Evolutionary conservation across 1,140 invertebrate genomes (phyloP).

Genomic region (Nixonia krombeini): DNA sequence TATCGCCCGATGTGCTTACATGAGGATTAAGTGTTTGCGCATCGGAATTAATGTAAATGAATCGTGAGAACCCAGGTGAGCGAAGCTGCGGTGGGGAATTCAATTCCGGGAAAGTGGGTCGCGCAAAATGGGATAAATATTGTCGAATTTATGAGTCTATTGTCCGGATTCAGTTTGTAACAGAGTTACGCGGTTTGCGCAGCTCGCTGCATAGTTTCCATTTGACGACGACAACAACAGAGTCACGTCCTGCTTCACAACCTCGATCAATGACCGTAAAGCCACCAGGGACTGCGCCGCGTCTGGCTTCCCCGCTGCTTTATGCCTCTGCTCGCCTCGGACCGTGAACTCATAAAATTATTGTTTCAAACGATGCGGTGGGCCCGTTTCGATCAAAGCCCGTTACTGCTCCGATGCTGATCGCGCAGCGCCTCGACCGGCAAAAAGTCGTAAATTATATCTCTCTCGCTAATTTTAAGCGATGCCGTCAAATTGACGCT

Average conservation of each 20-base stretch:
- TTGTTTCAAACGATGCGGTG: conserved; percentile 30
- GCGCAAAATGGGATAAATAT: conserved; percentile 26
- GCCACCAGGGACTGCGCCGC: conserved; percentile 41
- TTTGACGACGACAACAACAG: conserved; percentile 40
- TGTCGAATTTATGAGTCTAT: conserved; percentile 34
- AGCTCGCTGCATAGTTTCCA: conserved; percentile 26
- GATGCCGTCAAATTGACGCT: too few relatives aligned
- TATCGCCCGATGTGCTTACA: too few relatives aligned
- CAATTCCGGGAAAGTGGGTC: neutral
- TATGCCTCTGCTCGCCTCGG: conserved; percentile 39
- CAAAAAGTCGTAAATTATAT: neutral
- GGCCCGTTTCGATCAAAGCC: conserved; percentile 20
- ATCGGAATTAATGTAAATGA: too few relatives aligned
- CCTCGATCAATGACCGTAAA: conserved; percentile 51
- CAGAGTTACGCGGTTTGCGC: conserved; percentile 37
- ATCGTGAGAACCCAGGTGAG: too few relatives aligned
- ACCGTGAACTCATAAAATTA: conserved; percentile 52
- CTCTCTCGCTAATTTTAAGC: too few relatives aligned
- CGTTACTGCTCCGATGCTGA: neutral
- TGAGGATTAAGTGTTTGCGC: too few relatives aligned
- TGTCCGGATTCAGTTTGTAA: conserved; percentile 43
- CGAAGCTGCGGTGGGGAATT: too few relatives aligned
- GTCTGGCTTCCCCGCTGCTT: conserved; percentile 54
- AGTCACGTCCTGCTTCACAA: conserved; percentile 37
- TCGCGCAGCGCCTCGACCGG: neutral